Base-by-base conservation (phyloP, 1,140 invertebrate species). In the Steinernema khuongi region DNA sequence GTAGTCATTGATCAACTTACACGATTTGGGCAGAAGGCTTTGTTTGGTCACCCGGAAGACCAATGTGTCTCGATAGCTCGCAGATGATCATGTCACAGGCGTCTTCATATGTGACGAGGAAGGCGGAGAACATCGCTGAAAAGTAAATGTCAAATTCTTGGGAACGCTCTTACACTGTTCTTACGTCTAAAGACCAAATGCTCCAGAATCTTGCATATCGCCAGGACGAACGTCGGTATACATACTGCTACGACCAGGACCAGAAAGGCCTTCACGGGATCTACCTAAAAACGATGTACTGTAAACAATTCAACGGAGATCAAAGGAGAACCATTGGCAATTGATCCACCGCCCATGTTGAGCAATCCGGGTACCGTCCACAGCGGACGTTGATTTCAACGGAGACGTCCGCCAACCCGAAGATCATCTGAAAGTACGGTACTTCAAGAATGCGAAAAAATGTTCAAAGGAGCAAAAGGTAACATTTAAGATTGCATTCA, bases 1-100 rank as follows among this genome's bases (percentile, higher is more conserved):
- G 50, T 26, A 60, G 26, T 60, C 50, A 4, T n/a, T 60, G 50
- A 60, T 60, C 50, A 60, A 60, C 50, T 60, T 22, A 60, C 50
- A 11, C 11, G 50, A 60, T 60, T 60, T 11, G n/a, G 50, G 50
- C 26, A 17, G 50, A 26, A 22, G 14, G 50, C 50, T 22, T 60
- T 4, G 22, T 60, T 60, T 22, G 19, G n/a, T 11, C 36, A 41
- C n/a, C 36, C 7, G 36, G 36, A 41, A 11, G 36, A 41, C n/a
- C n/a, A 11, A 11, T n/a, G 36, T n/a, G 36, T 11, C n/a, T 41
- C 36, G n/a, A 41, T 41, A 7, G 36, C n/a, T n/a, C n/a, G 7
- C 36, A 7, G 7, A 41, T 11, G 7, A 41, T n/a, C 7, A 41
- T n/a, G 50, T 26, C 26, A 7, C 50, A 2, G 11, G 7, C 14